Evolutionary conservation across 35 echinoderm and acorn worm species (phyloP), one percentile per base, ranked within the genome.

Genomic region (Chiridota heheva): DNA sequence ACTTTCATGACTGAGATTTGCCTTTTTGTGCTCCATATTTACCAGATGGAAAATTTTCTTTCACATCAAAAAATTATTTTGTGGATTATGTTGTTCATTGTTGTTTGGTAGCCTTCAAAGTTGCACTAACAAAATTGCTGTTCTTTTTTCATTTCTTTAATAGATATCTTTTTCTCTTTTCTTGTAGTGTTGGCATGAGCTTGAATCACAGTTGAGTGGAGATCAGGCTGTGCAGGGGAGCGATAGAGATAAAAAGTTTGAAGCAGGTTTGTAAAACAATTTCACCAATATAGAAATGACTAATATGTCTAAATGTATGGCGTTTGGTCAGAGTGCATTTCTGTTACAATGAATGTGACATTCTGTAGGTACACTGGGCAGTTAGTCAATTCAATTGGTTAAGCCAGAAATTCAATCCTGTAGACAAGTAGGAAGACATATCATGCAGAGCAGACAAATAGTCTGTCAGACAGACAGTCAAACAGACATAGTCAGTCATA

Each of bases 151-250:
- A 20, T 13, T 1, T 29, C n/a, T n/a, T n/a, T 13, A 60, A 0
- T 4, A 60, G 32, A 60, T 7, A 38, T 36, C 6, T 31, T 30
- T 44, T 51, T 6, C 44, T 31, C 18, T 51, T 74, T 25, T 5
- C 18, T 33, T 13, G 0, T 29, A 92, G 90, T 87, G 90, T 44
- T 97, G 93, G 93, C 25, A 89, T 80, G 88, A 97, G 3, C 77
- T 97, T 70, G 93, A 97, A 63, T 40, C 48, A 2, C 77, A 84
- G 40, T 48, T 97, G 5, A 40, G 44, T 58, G 83, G 84, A 18
- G 75, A 63, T 17, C 65, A 78, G 36, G 73, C 83, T 17, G 82
- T 70, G 36, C 55, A 76, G 42, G 88, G 88, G 7, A 96, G 88
- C 67, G 56, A 87, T 29, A 41, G 85, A 22, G 48, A 84, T 36